Evolutionary conservation across 2,888 invertebrate genomes (phyloP), one percentile per base, ranked within the genome.

Genomic region (Caenorhabditis sp.): DNA sequence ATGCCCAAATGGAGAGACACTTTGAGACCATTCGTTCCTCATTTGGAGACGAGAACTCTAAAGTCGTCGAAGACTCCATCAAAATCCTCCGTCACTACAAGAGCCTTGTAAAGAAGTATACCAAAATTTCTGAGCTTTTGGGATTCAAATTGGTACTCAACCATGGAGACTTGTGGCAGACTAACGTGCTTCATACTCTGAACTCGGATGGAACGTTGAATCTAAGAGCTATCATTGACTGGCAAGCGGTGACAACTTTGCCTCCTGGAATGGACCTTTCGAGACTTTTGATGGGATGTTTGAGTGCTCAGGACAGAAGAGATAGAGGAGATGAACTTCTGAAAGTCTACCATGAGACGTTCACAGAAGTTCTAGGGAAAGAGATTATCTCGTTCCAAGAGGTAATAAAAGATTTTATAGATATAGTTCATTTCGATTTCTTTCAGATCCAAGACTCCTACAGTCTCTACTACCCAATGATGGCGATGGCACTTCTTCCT

Each of bases 161-260:
- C 22, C 79, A 79, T 47, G 70, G 79, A 35, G 79, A 79, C 47
- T 26, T 79, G 28, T 79, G 79, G 79, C 70, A 72, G 24, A 54
- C 79, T 22, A 79, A 79, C 26, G 64, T 79, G 64, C n/a, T 79
- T 14, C 54, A 61, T 22, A 28, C 31, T 16, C 2, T 44, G 28
- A 56, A 31, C 5, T 6, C 22, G 14, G 31, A 79, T n/a, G 70
- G 77, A 10, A 58, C 54, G 14, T 24, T 70, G 64, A 56, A 79
- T n/a, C 49, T 79, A 47, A 44, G 72, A 26, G 79, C 79, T 7
- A 56, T 79, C 22, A 79, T 79, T 31, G 79, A 79, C 24, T 79
- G 72, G 70, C 79, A 79, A 26, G 44, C 54, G 4, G 19, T 54
- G 16, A 22, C 26, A 0, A 56, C n/a, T 8, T 7, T 63, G 54